phyloP scores from a whole-genome alignment of 2,113 vertebrate species.

The Strix uralensis region DNA sequence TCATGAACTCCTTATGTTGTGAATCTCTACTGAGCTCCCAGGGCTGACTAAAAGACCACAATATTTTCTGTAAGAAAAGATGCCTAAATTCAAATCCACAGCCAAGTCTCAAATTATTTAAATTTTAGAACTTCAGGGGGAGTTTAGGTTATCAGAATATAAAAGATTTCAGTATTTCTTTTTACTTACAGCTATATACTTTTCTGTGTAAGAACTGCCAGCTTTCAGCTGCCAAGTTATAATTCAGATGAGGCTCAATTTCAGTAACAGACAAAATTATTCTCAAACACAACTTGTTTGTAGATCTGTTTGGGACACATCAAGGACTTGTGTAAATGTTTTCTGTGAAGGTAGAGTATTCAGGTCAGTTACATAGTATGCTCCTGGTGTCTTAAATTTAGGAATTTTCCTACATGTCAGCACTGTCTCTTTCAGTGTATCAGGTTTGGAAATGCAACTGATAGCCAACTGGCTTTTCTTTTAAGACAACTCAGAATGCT shows the following conservation, averaged over 20 bases:
- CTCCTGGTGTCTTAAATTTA: neutral
- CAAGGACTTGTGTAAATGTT: neutral
- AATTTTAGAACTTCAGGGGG: neutral
- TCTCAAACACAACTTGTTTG: neutral
- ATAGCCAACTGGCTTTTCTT: constrained; percentile 42
- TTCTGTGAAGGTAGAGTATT: neutral
- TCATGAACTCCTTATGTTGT: neutral
- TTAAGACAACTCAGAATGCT: constrained; percentile 8
- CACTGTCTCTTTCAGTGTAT: neutral
- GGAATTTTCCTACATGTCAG: constrained; percentile 11
- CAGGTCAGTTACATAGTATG: neutral
- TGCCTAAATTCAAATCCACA: neutral
- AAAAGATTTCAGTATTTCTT: neutral
- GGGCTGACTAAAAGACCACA: neutral
- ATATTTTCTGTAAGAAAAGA: neutral
- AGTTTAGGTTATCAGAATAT: neutral
- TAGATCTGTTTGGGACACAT: neutral
- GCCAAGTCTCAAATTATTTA: neutral
- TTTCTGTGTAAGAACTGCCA: neutral
- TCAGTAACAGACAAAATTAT: neutral
- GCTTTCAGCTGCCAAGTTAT: neutral
- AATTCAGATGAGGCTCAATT: constrained; percentile 6
- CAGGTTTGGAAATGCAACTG: neutral
- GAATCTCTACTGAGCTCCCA: neutral
- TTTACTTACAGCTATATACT: neutral